Base-by-base conservation (phyloP, 2,797 vertebrate species). In the Typhlichthys eigenmanni region DNA sequence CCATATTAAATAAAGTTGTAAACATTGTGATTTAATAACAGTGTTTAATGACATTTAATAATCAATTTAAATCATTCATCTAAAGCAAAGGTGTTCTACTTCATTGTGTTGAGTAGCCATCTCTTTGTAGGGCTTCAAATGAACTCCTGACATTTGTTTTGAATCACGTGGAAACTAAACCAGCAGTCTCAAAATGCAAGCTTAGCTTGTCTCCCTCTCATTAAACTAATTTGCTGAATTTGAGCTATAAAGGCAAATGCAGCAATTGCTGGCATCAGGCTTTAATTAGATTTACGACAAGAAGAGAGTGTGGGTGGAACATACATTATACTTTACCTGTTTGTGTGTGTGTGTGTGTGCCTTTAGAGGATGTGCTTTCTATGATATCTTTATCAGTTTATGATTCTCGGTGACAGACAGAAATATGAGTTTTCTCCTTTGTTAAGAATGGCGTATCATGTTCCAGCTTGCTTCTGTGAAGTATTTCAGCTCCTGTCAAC, bases 201-300 rank as follows among this genome's bases (percentile, higher is more conserved):
- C 66, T 71, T 71, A 76, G 75, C 72, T 58, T 77, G 75, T 62
- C 58, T 56, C 70, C 68, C 68, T 79, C 76, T 85, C 83, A 89
- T 91, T 89, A 86, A 89, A 89, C 87, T 85, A 60, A 87, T 91
- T 89, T 89, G 83, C 90, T 85, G 74, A 86, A 89, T 90, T 85
- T 79, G 69, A 80, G 78, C 80, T 66, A 68, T 90, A 89, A 89
- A 91, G 86, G 83, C 78, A 89, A 89, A 88, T 79, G 72, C 85
- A 75, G 85, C 79, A 86, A 88, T 86, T 85, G 78, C 80, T 78
- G 75, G 77, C 90, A 89, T 84, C 73, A 86, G 86, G 89, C 72
- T 89, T 85, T 78, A 85, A 86, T 90, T 91, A 88, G 51, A 68
- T 76, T 79, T 72, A 81, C 70, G 67, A 80, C 67, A 5, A 3